Percentiles rank a stretch among this genome's conserved stretches.
Conservation (phyloP, 2,888 invertebrate genomes). For the Sinopyrophorus schimmeli region DNA sequence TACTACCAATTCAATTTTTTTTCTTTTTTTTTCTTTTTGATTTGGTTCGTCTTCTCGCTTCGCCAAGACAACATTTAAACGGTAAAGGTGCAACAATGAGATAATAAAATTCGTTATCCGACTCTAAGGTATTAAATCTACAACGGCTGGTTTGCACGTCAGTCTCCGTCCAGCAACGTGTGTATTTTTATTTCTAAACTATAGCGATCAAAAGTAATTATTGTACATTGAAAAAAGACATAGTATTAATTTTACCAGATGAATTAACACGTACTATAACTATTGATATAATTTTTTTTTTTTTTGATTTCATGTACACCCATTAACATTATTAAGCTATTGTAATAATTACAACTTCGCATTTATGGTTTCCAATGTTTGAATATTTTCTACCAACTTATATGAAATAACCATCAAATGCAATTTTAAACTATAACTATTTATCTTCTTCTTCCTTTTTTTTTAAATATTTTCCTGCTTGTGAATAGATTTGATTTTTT, state of each 20-base stretch:
- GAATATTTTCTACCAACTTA: conserved; percentile 47
- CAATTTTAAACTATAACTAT: conserved; percentile 53
- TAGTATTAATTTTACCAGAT: conserved; percentile 43
- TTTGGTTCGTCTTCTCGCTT: conserved; percentile 9
- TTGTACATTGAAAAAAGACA: conserved; percentile 39
- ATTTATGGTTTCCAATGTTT: conserved; percentile 38
- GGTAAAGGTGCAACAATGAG: conserved; percentile 18
- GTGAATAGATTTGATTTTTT: conserved; percentile 43
- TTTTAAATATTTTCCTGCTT: conserved; percentile 41
- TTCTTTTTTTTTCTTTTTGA: conserved; percentile 9
- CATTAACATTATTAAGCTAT: conserved; percentile 44
- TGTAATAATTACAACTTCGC: conserved; percentile 39
- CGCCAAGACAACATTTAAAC: too few relatives aligned
- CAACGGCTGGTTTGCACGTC: conserved; percentile 56
- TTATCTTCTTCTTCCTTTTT: too few relatives aligned
- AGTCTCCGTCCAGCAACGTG: conserved; percentile 55
- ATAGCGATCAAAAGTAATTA: conserved; percentile 46
- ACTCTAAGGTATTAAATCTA: conserved; percentile 56
- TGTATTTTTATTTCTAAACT: conserved; percentile 49
- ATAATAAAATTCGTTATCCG: conserved; percentile 48
- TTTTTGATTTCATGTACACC: conserved; percentile 48
- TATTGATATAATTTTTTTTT: conserved; percentile 45
- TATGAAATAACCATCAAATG: conserved; percentile 46
- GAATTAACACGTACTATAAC: conserved; percentile 47
- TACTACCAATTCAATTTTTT: too few relatives aligned